Base-by-base conservation (phyloP, 2,888 invertebrate species). In the Nomada fabriciana region DNA sequence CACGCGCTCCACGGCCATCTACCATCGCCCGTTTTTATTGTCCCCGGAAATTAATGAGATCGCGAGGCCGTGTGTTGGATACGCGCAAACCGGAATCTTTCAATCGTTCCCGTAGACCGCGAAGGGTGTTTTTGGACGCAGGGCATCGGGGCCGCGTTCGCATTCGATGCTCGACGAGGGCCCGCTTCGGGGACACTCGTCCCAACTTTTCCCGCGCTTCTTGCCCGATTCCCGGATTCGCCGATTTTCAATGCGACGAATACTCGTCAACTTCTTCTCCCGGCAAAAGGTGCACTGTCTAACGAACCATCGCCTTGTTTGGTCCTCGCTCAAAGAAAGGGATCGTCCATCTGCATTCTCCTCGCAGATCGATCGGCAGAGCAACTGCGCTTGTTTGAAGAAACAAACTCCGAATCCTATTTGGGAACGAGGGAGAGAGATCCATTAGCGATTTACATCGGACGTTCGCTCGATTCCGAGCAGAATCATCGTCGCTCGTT, bases 31-130 rank as follows among this genome's bases (percentile, higher is more conserved):
- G 81, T 76, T 88, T 89, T 89, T 86, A 86, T 88, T 86, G 82
- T 89, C 90, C 89, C 87, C 86, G 92, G 91, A 93, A 93, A 94
- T 93, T 93, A 94, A 93, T 93, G 93, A 93, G 91, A 85, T 85
- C 80, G 76, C 80, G 68, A 78, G 42, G 59, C 57, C 3, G 57
- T 71, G 76, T 25, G 2, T 10, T 69, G 75, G 74, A 75, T 74
- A 76, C 57, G 75, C 43, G 70, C 71, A 50, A 29, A 50, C 61
- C 36, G 65, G 67, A 42, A 50, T 60, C 72, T 67, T 53, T 64
- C 52, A 61, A 47, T 15, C 18, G n/a, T 11, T 42, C 52, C 61
- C 53, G 25, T 5, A 1, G 43, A 60, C n/a, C 50, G 25, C 43
- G 15, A 18, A 13, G 23, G 64, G 57, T 57, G 47, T 65, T 73